Conservation (phyloP, 2,888 invertebrate genomes). For the Dicycla oo region DNA sequence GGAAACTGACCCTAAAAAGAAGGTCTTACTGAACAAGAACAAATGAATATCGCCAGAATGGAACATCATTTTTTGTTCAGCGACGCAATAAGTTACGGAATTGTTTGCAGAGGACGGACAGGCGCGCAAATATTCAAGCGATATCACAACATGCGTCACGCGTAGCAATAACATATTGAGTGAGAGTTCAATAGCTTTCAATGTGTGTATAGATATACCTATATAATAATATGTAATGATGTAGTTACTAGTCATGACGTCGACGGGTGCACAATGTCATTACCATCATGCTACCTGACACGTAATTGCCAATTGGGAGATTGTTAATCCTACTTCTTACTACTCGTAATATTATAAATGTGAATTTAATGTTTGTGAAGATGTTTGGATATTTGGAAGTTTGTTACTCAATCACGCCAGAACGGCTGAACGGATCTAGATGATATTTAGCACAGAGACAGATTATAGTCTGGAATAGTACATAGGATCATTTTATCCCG, state of each 20-base stretch:
- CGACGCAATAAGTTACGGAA: constrained; percentile 27
- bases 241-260: too few species aligned
- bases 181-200: constrained; percentile 15
- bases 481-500: too few species aligned
- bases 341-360: too few species aligned
- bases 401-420: too few species aligned
- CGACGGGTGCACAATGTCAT: background rate
- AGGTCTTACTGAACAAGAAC: background rate
- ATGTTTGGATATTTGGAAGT: too few species aligned
- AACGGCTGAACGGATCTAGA: too few species aligned
- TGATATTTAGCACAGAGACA: too few species aligned
- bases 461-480: too few species aligned
- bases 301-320: background rate
- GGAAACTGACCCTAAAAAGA: too few species aligned
- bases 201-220: background rate
- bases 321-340: too few species aligned
- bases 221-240: background rate
- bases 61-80: constrained; percentile 15
- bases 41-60: background rate
- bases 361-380: too few species aligned
- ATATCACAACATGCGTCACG: constrained; percentile 30
- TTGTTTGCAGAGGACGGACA: constrained; percentile 26
- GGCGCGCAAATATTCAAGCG: constrained; percentile 9
- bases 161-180: constrained; percentile 22
- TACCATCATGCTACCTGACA: too few species aligned